Percentiles rank a stretch among this genome's conserved stretches.
These are phyloP conservation scores for Heteropelma amictum DNA, from an alignment of 2,888 invertebrate species.

Conservation along the genomic window DNA sequence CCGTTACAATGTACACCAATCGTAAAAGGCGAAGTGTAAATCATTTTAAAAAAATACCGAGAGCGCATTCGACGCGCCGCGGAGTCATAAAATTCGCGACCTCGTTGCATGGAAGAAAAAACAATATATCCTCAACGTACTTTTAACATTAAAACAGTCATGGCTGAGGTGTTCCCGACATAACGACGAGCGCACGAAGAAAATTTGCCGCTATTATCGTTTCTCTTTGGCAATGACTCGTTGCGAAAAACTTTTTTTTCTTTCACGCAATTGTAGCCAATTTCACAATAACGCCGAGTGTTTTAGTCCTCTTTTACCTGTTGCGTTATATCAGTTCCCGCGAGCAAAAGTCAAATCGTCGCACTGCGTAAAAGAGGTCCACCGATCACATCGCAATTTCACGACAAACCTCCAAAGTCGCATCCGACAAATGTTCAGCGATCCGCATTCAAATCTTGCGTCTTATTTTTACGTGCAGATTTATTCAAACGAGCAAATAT, in stretches of 20 bases:
- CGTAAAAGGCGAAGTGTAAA: constrained; percentile 20
- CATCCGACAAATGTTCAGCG: too few species aligned
- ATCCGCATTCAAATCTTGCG: too few species aligned
- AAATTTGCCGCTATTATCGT: constrained; percentile 40
- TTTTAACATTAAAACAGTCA: not conserved
- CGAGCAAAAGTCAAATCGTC: not conserved
- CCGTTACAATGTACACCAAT: not conserved
- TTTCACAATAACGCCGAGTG: not conserved
- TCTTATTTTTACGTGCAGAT: too few species aligned
- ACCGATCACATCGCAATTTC: constrained; percentile 10
- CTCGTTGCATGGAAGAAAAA: constrained; percentile 1
- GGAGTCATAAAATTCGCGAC: constrained; percentile 34
- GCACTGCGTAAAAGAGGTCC: not conserved
- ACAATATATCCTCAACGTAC: constrained; percentile 6
- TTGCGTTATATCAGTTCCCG: constrained; percentile 4
- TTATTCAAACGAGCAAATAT: too few species aligned
- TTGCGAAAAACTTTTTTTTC: constrained; percentile 24
- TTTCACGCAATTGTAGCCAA: not conserved
- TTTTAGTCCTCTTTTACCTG: constrained; percentile 10
- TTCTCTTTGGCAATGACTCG: constrained; percentile 25
- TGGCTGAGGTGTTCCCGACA: not conserved
- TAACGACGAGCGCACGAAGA: constrained; percentile 4
- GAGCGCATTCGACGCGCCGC: not conserved
- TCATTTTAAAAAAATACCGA: constrained; percentile 18
- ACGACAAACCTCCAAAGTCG: not conserved